A percentile compares a stretch with the other conserved stretches of the same genome.
These are phyloP conservation scores for Aphelenchoides bicaudatus DNA, from an alignment of 2,888 invertebrate species.

Conservation along the genomic window DNA sequence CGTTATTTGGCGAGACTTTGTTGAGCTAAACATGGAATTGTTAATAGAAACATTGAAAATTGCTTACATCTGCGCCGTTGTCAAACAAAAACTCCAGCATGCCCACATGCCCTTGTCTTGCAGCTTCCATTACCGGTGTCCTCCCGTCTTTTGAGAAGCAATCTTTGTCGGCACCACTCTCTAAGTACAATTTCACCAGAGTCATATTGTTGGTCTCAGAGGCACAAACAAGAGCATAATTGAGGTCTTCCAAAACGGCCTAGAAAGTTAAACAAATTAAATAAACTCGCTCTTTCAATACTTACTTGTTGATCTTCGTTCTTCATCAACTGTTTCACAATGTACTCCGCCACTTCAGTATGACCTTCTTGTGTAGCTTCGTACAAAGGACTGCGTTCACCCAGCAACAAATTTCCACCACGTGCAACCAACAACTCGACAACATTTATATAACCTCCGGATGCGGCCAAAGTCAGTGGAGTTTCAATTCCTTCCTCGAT, in stretches of 20 bases:
- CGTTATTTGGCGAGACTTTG: slow-evolving; percentile 82
- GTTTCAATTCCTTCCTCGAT: slow-evolving; percentile 98
- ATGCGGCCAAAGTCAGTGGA: slow-evolving; percentile 85
- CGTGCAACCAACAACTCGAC: slow-evolving; percentile 90
- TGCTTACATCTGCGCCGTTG: slow-evolving; percentile 71
- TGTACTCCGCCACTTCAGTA: slow-evolving; percentile 74
- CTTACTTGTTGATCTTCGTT: slow-evolving; percentile 9
- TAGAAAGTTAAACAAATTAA: slow-evolving; percentile 1
- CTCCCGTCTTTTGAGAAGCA: slow-evolving; percentile 73
- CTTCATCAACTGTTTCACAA: slow-evolving; percentile 55
- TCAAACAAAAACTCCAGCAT: slow-evolving; percentile 91
- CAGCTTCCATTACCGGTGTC: slow-evolving; percentile 97
- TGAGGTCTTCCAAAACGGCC: slow-evolving; percentile 32
- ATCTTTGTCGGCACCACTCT: slow-evolving; percentile 75
- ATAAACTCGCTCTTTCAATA: neutral
- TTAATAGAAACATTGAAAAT: neutral
- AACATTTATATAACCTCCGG: slow-evolving; percentile 81
- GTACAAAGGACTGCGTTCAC: slow-evolving; percentile 93
- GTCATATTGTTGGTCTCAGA: slow-evolving; percentile 98
- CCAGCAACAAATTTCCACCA: slow-evolving; percentile 88
- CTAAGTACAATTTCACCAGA: slow-evolving; percentile 84
- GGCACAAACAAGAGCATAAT: slow-evolving; percentile 92
- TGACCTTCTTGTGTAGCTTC: slow-evolving; percentile 98
- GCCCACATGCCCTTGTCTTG: slow-evolving; percentile 88
- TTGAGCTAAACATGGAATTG: slow-evolving; percentile 66